phyloP scores from a whole-genome alignment of 1,140 invertebrate species.

The Eciton burchellii region DNA sequence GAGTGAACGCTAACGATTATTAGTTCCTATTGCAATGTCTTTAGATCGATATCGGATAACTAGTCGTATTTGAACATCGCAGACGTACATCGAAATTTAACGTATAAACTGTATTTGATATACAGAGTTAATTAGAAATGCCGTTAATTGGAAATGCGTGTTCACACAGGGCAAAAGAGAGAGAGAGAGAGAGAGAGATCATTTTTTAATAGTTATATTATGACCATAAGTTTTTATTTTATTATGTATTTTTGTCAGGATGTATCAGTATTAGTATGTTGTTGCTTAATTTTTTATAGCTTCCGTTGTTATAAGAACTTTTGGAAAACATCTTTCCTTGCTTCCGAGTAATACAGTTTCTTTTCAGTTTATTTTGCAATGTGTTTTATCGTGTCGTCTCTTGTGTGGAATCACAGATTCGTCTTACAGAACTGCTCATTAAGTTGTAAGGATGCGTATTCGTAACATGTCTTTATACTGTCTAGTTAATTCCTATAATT shows the following conservation, averaged over 20 bases:
- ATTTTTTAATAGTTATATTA: not conserved
- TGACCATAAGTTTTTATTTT: slow-evolving; percentile 45
- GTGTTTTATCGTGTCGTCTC: not conserved
- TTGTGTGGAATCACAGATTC: slow-evolving; percentile 5
- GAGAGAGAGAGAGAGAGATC: too few species aligned
- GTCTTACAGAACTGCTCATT: too few species aligned
- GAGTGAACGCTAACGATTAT: not conserved
- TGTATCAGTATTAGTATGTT: not conserved
- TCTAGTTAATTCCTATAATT: not conserved
- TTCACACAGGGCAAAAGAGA: too few species aligned
- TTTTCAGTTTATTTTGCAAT: slow-evolving; percentile 13
- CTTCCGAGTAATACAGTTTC: not conserved
- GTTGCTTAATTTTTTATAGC: slow-evolving; percentile 14
- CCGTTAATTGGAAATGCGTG: too few species aligned
- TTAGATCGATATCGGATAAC: not conserved
- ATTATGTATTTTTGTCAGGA: not conserved
- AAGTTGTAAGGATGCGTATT: not conserved
- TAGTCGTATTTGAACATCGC: slow-evolving; percentile 1
- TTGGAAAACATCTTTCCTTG: slow-evolving; percentile 18
- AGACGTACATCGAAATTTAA: not conserved
- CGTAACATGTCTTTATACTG: not conserved
- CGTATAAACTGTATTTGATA: too few species aligned
- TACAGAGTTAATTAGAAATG: too few species aligned
- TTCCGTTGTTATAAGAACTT: slow-evolving; percentile 9
- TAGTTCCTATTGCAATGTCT: not conserved